Base-by-base conservation (phyloP, 30 jellyfish, hydroid and myxozoan species). In the Chrysaora quinquecirrha region DNA sequence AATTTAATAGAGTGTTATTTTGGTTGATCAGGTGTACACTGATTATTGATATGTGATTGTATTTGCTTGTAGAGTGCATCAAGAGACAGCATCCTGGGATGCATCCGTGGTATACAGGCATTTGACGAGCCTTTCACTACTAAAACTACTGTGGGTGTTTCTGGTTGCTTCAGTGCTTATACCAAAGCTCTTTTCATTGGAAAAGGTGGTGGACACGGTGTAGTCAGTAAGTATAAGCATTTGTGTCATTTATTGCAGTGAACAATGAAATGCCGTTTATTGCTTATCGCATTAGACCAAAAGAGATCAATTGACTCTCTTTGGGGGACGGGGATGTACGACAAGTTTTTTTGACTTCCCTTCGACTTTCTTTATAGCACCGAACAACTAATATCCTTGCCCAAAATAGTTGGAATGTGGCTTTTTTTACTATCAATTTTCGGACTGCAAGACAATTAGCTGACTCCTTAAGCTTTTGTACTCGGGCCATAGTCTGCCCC, bases 141-240 rank as follows among this genome's bases (percentile, higher is more conserved):
- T 23, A 86, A 80, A 16, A 63, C 66, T 0, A 50, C 76, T 0
- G 93, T 87, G 1, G 87, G 88, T 29, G 83, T 91, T 3, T 48
- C 89, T 30, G 96, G 96, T 10, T 83, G 87, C 74, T 35, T 73
- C 50, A 64, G 91, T n/a, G 25, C 62, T n/a, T 68, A 76, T 33
- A 33, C 79, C 24, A 79, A 75, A n/a, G 95, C 92, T 12, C 49
- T 90, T n/a, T 84, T 58, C 63, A 43, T 90, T 25, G 97, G 97
- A 27, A 61, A 31, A 19, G 68, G 69, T 21, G 95, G 95, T 82
- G 97, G 97, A 29, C 83, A 64, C 43, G 89, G 83, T 0, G 48
- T 74, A 7, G 85, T 38, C 24, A 71, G 97, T 90, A 82, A 43
- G 95, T 82, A 47, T 32, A 12, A 64, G 24, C 27, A 7, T 43